Evolutionary conservation across 2,113 vertebrate species (phyloP).

Genomic region (Eptesicus fuscus): DNA sequence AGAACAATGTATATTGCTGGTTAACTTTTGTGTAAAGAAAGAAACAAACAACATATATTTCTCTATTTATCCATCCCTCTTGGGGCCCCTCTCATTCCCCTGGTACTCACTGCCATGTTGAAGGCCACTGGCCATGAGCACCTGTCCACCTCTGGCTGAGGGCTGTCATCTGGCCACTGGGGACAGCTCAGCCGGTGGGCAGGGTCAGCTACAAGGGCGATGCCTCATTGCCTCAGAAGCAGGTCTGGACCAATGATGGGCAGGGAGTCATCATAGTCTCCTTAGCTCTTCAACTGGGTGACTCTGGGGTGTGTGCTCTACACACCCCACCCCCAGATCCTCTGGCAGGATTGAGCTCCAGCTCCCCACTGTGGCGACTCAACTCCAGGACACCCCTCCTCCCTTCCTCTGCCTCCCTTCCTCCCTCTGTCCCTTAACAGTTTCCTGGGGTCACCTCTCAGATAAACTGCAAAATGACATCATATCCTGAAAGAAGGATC

Average conservation of each 20-base stretch:
- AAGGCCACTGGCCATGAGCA: neutral
- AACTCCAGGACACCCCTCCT: fast-evolving
- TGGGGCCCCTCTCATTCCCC: neutral
- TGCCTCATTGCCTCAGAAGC: neutral
- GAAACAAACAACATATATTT: neutral
- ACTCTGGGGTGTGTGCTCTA: fast-evolving
- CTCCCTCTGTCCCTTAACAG: neutral
- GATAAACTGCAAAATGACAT: neutral
- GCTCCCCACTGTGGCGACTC: neutral
- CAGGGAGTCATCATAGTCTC: neutral
- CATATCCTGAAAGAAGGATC: neutral
- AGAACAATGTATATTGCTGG: neutral
- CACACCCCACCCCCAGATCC: neutral
- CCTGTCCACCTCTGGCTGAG: neutral
- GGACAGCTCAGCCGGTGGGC: neutral
- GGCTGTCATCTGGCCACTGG: fast-evolving
- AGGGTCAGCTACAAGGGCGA: neutral
- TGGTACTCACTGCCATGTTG: neutral
- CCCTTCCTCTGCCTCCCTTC: neutral
- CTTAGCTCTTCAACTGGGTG: neutral
- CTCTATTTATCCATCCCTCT: neutral
- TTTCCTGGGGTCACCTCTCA: neutral
- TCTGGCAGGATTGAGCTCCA: neutral
- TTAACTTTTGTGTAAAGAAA: neutral
- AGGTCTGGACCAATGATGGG: neutral